Evolutionary conservation across 2,113 vertebrate species (phyloP), one percentile per base, ranked within the genome.

Genomic region (Silurus glanis): DNA sequence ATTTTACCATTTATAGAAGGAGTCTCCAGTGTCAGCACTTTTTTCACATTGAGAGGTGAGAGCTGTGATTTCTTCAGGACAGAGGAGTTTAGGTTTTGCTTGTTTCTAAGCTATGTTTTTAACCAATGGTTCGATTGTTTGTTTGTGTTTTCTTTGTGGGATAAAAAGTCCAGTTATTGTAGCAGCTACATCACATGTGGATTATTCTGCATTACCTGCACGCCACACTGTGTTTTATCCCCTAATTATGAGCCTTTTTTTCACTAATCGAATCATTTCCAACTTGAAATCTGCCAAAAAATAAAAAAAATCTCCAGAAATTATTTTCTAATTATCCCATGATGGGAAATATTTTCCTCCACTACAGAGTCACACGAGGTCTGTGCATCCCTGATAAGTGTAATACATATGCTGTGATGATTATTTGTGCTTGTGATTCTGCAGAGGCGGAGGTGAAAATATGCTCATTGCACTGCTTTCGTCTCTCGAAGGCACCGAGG

Each of bases 401-500:
- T 16, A 82, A 67, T 82, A 82, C 62, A 76, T 75, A 76, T 76
- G 83, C 66, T 7, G 66, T 55, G 47, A 51, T 86, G 58, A 82
- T 76, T 25, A 80, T 67, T 80, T 76, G 56, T 61, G 59, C 21
- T 56, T 59, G 76, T 53, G 76, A 37, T 78, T 87, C 53, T 82
- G 53, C 61, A 80, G 75, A 76, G 75, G 83, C 75, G 82, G 66
- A 75, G 79, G 79, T 85, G 62, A 86, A 87, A 80, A 80, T 76
- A 23, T 23, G 47, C 82, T 66, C 69, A 76, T 83, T 85, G 80
- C 86, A 80, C 59, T 79, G 37, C 23, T 82, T 71, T 58, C 55
- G 28, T 83, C 74, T 87, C 86, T 85, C 80, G 21, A 80, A 85
- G 66, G 83, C 72, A 88, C 74, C 55, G 78, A 88, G 85, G 49